Conservation (phyloP, 2,797 vertebrate species). For the Lophotriccus pileatus region DNA sequence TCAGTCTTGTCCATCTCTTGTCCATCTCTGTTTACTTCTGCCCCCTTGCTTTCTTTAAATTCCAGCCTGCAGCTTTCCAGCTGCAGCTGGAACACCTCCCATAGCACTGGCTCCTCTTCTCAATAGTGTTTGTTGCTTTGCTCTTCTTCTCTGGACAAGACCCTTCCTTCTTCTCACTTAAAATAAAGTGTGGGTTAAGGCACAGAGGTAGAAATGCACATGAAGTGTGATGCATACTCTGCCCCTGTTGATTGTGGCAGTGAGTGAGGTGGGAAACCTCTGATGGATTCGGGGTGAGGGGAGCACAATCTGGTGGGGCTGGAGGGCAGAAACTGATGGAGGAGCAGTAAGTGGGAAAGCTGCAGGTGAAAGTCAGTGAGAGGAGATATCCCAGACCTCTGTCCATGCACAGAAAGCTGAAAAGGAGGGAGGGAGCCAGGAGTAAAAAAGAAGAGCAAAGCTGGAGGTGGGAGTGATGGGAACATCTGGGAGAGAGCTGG, state of each 20-base stretch:
- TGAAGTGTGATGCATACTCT: background rate
- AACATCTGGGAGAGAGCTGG: background rate
- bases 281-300: background rate
- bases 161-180: background rate
- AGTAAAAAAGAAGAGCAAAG: background rate
- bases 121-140: background rate
- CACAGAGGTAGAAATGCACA: background rate
- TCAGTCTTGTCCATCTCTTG: background rate
- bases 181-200: background rate
- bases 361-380: background rate
- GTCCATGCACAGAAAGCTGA: background rate
- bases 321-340: background rate
- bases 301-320: background rate
- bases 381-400: background rate
- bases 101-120: background rate
- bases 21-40: background rate
- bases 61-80: background rate
- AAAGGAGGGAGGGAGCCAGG: background rate
- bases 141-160: background rate
- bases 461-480: background rate
- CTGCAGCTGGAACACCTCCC: background rate
- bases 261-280: background rate
- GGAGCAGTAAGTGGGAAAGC: background rate
- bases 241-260: accelerated
- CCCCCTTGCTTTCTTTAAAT: background rate